Base-by-base conservation (phyloP, 2,888 invertebrate genomes). In the Volucella zonaria region DNA sequence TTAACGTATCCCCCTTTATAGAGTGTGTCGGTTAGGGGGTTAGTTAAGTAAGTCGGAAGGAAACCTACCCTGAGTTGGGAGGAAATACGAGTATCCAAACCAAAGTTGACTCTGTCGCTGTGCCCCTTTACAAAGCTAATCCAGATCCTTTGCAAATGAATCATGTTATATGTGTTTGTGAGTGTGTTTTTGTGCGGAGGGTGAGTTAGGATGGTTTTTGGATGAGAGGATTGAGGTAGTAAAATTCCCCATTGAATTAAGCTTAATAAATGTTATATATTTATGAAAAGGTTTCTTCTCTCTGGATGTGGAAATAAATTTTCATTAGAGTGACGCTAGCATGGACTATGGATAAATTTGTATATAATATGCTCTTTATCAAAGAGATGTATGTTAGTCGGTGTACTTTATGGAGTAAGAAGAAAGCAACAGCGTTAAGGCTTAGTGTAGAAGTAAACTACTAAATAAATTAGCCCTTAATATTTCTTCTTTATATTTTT, bases 401-500 rank as follows among this genome's bases (percentile, higher is more conserved):
- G n/a, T 68, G 47, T 18, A 68, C 56, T 70, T 47, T 70, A 49
- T 62, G 64, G 56, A 31, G 51, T 31, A 12, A 68, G 43, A 23
- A 49, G 3, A 23, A 14, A 78, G 64, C 70, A 70, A 70, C 62
- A 76, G 67, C 68, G 59, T 61, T 45, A 14, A 45, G 38, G 51
- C 18, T 47, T 54, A 47, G 49, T 6, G 15, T 62, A 64, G 73
- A 45, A 62, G 73, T 73, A 54, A 62, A 54, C 64, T 78, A 80
- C 87, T 87, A 86, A 87, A 87, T 87, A 87, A 87, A 87, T 87
- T 86, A 86, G 82, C 76, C 70, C 76, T 71, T 52, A 83, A 67
- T 61, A 79, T 78, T 47, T 83, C 61, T 70, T 76, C 9, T 18
- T 68, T 62, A 6, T 77, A 45, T 49, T 52, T 59, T 62, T 62